A percentile compares a stretch with the other conserved stretches of the same genome.
These are phyloP conservation scores for Dasyprocta punctata DNA, from an alignment of 2,113 vertebrate species.

Conservation along the genomic window DNA sequence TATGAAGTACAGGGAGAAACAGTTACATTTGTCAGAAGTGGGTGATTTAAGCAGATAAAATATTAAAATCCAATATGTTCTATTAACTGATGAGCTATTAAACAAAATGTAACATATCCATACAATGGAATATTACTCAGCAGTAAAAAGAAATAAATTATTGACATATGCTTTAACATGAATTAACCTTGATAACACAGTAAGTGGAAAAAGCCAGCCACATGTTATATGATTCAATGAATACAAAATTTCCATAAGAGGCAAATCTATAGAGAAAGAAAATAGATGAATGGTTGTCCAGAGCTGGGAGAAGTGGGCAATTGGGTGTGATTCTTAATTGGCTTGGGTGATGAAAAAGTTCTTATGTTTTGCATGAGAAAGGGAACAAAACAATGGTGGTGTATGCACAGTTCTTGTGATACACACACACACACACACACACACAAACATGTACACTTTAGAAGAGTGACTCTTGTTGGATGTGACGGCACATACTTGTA, in stretches of 20 bases:
- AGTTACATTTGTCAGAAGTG: neutral
- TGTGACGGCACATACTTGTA: neutral
- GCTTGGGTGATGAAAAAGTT: neutral
- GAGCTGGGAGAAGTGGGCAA: neutral
- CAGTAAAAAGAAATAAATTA: conserved; percentile 22
- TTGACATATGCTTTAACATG: neutral
- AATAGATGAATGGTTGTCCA: conserved; percentile 28
- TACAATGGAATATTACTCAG: neutral
- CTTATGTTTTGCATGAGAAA: neutral
- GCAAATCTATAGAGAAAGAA: conserved; percentile 30
- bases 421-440: neutral
- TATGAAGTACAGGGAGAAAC: neutral
- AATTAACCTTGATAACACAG: neutral
- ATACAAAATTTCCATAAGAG: neutral
- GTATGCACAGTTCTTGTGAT: neutral
- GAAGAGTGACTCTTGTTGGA: neutral
- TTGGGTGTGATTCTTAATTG: neutral
- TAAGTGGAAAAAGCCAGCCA: conserved; percentile 27
- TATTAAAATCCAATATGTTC: conserved; percentile 5
- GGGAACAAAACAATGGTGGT: neutral
- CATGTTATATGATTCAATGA: neutral
- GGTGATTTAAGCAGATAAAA: conserved; percentile 33
- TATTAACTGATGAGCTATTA: neutral
- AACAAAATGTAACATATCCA: neutral
- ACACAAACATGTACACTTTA: neutral